Evolutionary conservation across 2,888 invertebrate genomes (phyloP).

Genomic region (Cryptocheilus praepositus): DNA sequence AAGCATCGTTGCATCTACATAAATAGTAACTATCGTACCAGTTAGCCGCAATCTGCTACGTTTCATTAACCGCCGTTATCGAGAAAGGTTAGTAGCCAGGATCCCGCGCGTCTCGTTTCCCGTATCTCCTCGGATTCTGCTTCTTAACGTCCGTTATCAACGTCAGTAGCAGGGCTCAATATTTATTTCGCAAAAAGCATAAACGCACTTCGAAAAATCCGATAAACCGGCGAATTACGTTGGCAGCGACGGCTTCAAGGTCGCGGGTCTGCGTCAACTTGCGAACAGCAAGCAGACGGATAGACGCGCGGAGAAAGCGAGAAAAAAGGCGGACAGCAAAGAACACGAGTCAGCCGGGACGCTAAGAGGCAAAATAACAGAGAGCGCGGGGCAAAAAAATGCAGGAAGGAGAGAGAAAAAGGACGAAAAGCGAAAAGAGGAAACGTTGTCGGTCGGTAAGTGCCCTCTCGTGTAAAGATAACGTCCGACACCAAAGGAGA

Average conservation of each 20-base stretch:
- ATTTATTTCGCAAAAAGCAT: background rate
- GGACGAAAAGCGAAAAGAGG: conserved; percentile 22
- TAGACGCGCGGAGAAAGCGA: background rate
- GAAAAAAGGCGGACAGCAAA: background rate
- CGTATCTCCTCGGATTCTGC: no score
- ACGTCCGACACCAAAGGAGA: conserved; percentile 71
- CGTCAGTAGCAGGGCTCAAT: no score
- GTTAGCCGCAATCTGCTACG: conserved; percentile 37
- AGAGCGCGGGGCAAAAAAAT: conserved; percentile 22
- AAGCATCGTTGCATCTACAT: conserved; percentile 53
- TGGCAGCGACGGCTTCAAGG: background rate
- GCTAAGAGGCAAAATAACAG: conserved; percentile 4
- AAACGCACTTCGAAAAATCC: background rate
- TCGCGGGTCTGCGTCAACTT: background rate
- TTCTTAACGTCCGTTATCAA: no score
- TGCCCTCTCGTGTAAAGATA: conserved; percentile 74
- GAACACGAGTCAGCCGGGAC: background rate
- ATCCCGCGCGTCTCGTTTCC: no score
- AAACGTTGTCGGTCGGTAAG: conserved; percentile 71
- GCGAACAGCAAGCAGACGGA: background rate
- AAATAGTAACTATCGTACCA: conserved; percentile 45
- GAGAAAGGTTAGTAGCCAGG: conserved; percentile 4
- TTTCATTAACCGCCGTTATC: conserved; percentile 36
- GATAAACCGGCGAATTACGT: background rate
- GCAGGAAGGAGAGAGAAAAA: conserved; percentile 12